These are phyloP conservation scores for Cinclus mexicanus DNA, from an alignment of 2,113 vertebrate genomes.

Conservation along the genomic window DNA sequence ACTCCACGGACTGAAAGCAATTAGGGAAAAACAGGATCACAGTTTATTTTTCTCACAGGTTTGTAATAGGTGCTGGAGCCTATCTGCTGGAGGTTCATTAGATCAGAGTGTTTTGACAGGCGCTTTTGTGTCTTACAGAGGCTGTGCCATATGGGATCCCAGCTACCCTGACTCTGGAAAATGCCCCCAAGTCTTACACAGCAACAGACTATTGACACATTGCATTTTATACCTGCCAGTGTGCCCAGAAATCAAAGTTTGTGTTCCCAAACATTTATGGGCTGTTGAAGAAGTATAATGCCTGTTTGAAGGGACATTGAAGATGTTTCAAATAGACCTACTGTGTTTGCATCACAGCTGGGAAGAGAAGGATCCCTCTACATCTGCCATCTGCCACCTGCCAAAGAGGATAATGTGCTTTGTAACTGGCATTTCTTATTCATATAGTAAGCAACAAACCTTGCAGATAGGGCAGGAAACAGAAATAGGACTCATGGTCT, in stretches of 20 bases:
- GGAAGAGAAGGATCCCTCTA: background rate
- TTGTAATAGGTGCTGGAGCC: background rate
- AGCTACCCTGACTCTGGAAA: background rate
- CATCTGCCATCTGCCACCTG: slow-evolving; percentile 2
- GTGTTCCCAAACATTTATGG: background rate
- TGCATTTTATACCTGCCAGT: background rate
- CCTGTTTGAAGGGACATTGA: background rate
- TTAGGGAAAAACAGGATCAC: background rate
- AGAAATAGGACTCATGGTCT: background rate
- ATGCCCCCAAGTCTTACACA: background rate
- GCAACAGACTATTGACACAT: background rate
- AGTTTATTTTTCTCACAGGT: background rate
- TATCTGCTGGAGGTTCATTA: background rate
- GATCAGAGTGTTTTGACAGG: background rate
- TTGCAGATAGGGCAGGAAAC: background rate
- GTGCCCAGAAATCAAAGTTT: background rate
- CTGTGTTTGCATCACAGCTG: background rate
- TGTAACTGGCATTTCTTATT: background rate
- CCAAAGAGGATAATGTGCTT: background rate
- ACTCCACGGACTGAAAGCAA: background rate
- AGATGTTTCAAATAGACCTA: background rate
- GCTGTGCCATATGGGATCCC: background rate
- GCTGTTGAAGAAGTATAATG: background rate
- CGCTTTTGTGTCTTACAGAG: background rate
- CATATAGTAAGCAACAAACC: background rate